Evolutionary conservation across 2,113 vertebrate genomes (phyloP).

Genomic region (Pogonocichla stellata): DNA sequence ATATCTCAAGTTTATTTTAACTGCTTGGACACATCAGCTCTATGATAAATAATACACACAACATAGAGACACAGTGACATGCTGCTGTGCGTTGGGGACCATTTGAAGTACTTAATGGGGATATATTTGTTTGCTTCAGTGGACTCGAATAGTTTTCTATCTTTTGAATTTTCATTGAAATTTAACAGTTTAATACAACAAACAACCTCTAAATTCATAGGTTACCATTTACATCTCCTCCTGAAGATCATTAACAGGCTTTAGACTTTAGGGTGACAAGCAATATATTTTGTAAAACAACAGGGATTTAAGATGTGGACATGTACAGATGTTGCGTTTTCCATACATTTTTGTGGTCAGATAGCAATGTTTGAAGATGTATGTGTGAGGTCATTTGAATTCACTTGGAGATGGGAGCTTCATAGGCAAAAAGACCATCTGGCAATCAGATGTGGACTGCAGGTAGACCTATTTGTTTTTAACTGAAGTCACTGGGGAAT

Average conservation of each 20-base stretch:
- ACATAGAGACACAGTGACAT: neutral
- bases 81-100: conserved; percentile 5
- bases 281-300: conserved; percentile 67
- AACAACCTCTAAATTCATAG: conserved; percentile 34
- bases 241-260: conserved; percentile 36
- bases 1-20: conserved; percentile 73
- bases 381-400: conserved; percentile 74
- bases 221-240: conserved; percentile 59
- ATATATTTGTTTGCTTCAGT: conserved; percentile 58
- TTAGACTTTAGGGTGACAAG: conserved; percentile 52
- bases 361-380: conserved; percentile 70
- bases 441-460: conserved; percentile 70
- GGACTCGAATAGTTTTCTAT: conserved; percentile 29
- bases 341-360: conserved; percentile 63
- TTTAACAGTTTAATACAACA: conserved; percentile 50
- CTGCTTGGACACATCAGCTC: conserved; percentile 26
- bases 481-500: conserved; percentile 47
- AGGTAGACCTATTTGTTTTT: conserved; percentile 67
- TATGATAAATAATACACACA: neutral
- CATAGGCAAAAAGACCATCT: conserved; percentile 61
- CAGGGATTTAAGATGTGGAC: conserved; percentile 63
- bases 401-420: conserved; percentile 44
- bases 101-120: conserved; percentile 44
- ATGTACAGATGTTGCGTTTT: conserved; percentile 64
- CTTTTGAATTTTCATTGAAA: conserved; percentile 57